Conservation (phyloP, 2,888 invertebrate genomes). For the Cataglyphis livida region DNA sequence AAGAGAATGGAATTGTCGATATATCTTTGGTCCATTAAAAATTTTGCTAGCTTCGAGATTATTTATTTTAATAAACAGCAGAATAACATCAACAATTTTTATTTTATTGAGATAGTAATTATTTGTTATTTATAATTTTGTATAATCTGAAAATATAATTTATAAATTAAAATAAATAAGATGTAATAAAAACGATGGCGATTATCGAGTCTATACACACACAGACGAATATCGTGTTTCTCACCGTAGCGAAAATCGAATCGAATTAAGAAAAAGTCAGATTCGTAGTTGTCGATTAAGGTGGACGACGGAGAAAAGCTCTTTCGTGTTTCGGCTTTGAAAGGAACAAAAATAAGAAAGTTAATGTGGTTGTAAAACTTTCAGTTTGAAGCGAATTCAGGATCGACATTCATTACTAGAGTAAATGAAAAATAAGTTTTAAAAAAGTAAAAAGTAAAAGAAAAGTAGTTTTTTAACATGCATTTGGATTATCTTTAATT, state of each 20-base stretch:
- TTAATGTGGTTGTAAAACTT: conserved; percentile 69
- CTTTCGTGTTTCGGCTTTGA: conserved; percentile 59
- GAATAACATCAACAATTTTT: background rate
- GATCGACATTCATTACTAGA: conserved; percentile 60
- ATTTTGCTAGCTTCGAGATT: background rate
- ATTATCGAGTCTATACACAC: conserved; percentile 16
- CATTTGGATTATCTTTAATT: background rate
- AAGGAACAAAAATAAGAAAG: conserved; percentile 60
- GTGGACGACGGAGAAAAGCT: conserved; percentile 62
- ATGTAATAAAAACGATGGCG: background rate
- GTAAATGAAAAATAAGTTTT: background rate
- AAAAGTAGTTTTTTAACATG: background rate
- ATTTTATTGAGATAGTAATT: background rate
- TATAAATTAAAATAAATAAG: background rate
- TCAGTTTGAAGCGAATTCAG: conserved; percentile 68
- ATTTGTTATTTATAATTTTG: background rate
- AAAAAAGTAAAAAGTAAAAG: background rate
- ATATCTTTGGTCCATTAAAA: conserved; percentile 18
- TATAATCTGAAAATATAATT: background rate
- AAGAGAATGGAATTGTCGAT: conserved; percentile 25
- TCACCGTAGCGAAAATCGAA: conserved; percentile 38
- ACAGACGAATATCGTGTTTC: conserved; percentile 20
- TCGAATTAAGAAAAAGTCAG: conserved; percentile 45
- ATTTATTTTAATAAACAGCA: background rate
- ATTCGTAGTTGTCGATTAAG: conserved; percentile 26